phyloP scores from a whole-genome alignment of 2,888 invertebrate species.

The Synergus itoensis region DNA sequence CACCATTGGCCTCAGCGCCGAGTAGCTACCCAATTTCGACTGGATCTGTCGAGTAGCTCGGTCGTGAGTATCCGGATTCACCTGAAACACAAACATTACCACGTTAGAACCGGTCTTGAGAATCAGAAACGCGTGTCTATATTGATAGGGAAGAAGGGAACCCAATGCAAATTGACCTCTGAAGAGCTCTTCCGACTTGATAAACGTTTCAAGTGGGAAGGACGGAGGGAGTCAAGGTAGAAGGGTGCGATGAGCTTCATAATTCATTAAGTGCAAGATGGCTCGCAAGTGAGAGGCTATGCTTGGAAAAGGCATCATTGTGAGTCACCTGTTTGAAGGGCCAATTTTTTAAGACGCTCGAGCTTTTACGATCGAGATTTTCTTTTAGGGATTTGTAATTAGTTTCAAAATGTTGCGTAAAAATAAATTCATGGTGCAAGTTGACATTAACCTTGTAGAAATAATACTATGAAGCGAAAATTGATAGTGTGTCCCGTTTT shows the following conservation, averaged over 20 bases:
- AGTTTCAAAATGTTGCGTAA: too few species aligned
- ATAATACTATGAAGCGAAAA: neutral
- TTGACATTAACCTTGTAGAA: neutral
- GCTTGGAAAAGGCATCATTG: slow-evolving; percentile 10
- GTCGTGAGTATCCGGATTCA: slow-evolving; percentile 80
- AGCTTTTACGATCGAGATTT: neutral
- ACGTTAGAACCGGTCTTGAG: neutral
- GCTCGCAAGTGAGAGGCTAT: neutral
- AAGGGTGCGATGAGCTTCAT: slow-evolving; percentile 15
- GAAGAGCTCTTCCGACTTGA: slow-evolving; percentile 12
- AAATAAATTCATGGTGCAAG: too few species aligned
- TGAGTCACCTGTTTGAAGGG: neutral
- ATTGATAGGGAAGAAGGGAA: neutral
- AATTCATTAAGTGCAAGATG: slow-evolving; percentile 17
- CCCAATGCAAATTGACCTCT: slow-evolving; percentile 11
- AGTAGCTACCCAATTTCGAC: slow-evolving; percentile 85
- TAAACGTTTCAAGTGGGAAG: slow-evolving; percentile 38
- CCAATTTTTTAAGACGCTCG: neutral
- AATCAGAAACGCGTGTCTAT: neutral
- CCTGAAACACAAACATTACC: slow-evolving; percentile 78
- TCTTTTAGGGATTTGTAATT: neutral
- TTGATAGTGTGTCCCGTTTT: neutral
- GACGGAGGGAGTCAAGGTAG: slow-evolving; percentile 12
- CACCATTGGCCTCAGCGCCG: slow-evolving; percentile 83
- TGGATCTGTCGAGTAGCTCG: slow-evolving; percentile 84